phyloP scores from a whole-genome alignment of 2,113 vertebrate species.

The Salvelinus alpinus region DNA sequence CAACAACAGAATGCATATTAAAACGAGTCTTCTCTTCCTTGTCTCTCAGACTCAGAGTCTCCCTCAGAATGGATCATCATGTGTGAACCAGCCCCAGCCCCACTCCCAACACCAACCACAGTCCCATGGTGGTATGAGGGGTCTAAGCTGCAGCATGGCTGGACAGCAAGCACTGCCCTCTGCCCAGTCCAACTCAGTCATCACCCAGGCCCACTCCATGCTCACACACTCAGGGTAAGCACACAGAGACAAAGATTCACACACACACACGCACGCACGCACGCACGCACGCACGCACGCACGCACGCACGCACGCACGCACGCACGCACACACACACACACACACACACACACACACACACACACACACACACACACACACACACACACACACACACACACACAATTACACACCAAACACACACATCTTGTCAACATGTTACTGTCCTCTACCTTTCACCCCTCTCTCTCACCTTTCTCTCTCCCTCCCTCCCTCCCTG shows the following conservation, averaged over 20 bases:
- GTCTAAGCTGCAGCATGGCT: constrained; percentile 83
- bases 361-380: not conserved
- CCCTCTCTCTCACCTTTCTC: too few species aligned
- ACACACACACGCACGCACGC: not conserved
- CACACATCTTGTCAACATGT: too few species aligned
- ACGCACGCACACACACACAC: too few species aligned
- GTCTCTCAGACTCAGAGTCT: constrained; percentile 81
- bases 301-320: not conserved
- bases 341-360: not conserved
- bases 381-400: too few species aligned
- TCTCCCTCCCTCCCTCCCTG: not conserved
- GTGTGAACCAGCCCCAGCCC: constrained; percentile 72
- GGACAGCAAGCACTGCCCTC: constrained; percentile 88
- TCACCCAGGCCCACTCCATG: constrained; percentile 87
- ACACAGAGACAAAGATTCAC: not conserved
- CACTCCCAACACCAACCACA: constrained; percentile 70
- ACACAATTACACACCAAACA: too few species aligned
- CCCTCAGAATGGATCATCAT: constrained; percentile 78
- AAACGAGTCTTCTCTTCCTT: constrained; percentile 7
- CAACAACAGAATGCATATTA: not conserved
- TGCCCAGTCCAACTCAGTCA: constrained; percentile 86
- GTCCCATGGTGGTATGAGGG: constrained; percentile 57
- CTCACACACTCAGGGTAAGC: constrained; percentile 92
- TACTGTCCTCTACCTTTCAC: too few species aligned
- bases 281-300: not conserved